Conservation (phyloP, 2,888 invertebrate species). For the Cheilosia vulpina region DNA sequence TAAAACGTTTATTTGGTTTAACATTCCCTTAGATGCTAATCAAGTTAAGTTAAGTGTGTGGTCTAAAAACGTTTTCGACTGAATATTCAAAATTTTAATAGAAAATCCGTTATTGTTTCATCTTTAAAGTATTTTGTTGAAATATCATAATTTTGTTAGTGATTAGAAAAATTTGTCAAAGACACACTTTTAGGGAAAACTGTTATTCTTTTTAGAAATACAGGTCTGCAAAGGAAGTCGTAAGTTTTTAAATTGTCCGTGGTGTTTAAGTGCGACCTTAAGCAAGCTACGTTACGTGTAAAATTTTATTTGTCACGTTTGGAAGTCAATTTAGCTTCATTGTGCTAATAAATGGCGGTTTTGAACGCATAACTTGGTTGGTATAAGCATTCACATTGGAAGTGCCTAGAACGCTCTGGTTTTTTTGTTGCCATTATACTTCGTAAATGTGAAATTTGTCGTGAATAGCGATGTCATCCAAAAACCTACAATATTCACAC, state of each 20-base stretch:
- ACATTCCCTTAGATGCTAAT: conserved; percentile 24
- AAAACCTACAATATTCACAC: no score
- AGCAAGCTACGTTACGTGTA: no score
- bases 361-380: background rate
- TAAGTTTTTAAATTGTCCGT: background rate
- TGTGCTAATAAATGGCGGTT: no score
- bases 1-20: conserved; percentile 14
- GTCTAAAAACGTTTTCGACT: conserved; percentile 56
- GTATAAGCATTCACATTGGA: background rate
- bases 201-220: background rate
- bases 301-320: no score
- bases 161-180: conserved; percentile 49
- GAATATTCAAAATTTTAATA: conserved; percentile 36
- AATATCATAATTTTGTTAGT: conserved; percentile 8
- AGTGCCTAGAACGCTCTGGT: no score
- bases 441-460: no score
- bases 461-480: no score
- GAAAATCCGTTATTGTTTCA: conserved; percentile 2
- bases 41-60: conserved; percentile 33
- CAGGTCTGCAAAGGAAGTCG: background rate
- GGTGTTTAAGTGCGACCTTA: no score
- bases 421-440: no score
- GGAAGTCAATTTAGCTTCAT: no score
- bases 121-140: conserved; percentile 28
- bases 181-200: conserved; percentile 47